A percentile compares a stretch with the other conserved stretches of the same genome.
Conservation (phyloP, 2,888 invertebrate genomes). For the Chrysolina oricalcia region DNA sequence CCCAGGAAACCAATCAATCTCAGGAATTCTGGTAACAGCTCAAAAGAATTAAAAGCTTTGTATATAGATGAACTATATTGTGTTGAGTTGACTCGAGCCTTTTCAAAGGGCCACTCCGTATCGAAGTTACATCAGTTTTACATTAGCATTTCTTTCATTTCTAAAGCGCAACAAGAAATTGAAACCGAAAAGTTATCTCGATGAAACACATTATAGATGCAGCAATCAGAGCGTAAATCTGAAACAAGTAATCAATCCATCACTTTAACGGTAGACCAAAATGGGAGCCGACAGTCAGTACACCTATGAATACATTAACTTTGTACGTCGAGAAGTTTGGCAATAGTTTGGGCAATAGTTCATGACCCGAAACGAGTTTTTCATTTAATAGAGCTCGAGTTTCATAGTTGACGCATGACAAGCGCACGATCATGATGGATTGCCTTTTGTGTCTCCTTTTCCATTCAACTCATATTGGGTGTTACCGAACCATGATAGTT, state of each 20-base stretch:
- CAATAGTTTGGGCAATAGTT: constrained; percentile 21
- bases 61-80: no score
- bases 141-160: no score
- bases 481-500: not conserved
- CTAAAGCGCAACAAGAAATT: not conserved
- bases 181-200: not conserved
- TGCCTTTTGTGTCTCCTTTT: not conserved
- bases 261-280: constrained; percentile 8
- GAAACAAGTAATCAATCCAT: constrained; percentile 13
- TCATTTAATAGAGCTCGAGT: constrained; percentile 4
- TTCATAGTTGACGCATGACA: constrained; percentile 12
- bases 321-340: not conserved
- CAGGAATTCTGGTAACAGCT: no score
- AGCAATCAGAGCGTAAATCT: constrained; percentile 15
- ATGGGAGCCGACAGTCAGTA: constrained; percentile 22
- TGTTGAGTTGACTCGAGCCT: not conserved
- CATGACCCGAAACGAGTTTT: constrained; percentile 26
- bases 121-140: no score
- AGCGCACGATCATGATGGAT: constrained; percentile 26
- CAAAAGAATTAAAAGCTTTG: no score
- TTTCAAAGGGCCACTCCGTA: not conserved
- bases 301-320: not conserved
- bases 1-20: no score
- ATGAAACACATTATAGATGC: not conserved
- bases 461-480: not conserved